Evolutionary conservation across 2,113 vertebrate genomes (phyloP), one percentile per base, ranked within the genome.

Genomic region (Labeo rohita): DNA sequence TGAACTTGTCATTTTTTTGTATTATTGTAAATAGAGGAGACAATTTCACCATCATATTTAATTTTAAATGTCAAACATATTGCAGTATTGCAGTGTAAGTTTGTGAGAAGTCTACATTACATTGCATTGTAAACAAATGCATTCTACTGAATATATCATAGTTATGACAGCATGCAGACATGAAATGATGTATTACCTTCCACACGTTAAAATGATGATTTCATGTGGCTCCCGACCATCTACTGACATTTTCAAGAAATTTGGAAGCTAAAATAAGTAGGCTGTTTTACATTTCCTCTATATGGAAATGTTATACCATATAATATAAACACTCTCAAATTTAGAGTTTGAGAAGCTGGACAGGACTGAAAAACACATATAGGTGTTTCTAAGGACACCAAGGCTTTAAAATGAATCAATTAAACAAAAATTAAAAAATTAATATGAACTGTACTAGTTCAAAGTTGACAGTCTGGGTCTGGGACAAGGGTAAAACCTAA

Each of bases 121-220:
- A n/a, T 7, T 74, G 45, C 45, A 74, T 75, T 75, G 73, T 49
- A 47, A 74, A 74, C 21, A 70, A 70, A 70, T 18, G 8, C 39
- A 21, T 21, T 72, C 36, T 43, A 6, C 18, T 72, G 39, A 73
- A 73, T 73, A 11, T 39, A 75, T 75, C 11, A 2, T 11, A 28
- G 45, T 75, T 50, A 75, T 50, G 43, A 75, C 45, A 28, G 21
- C 11, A 75, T 50, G n/a, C n/a, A 75, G 45, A n/a, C 45, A n/a
- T 75, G 45, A 50, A 74, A 50, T 75, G 73, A 75, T 50, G n/a
- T 50, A 75, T 75, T 75, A 49, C 73, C 43, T 75, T 75, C 73
- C 73, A 75, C 73, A 28, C 0, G 11, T 50, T 75, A 49, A 43
- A 45, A 28, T 23, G 0, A 15, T 66, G 73, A 75, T 50, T 50